Base-by-base conservation (phyloP, 1,140 invertebrate genomes). In the Charaxes varanes region DNA sequence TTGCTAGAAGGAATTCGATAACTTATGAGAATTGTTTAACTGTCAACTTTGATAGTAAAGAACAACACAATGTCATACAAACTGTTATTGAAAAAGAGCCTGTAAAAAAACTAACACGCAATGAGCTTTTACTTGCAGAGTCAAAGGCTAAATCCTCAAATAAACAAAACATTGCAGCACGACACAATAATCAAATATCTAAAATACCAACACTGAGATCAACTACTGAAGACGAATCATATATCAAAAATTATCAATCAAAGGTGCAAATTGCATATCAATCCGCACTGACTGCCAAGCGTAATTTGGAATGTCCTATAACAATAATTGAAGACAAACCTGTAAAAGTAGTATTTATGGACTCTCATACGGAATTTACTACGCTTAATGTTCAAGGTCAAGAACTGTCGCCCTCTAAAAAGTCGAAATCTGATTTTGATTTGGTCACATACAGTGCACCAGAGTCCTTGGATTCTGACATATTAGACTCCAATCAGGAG, bases 221-320 rank as follows among this genome's bases (percentile, higher is more conserved):
- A 7, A 28, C 33, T 2, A 43, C 42, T 16, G 57, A 53, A 11
- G 64, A 68, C 17, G 64, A 80, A 6, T 34, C 51, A 6, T 59
- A 41, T 22, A 64, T 58, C 24, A 79, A 77, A 49, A 73, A 67
- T 35, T 72, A 69, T 44, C 74, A 73, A 33, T 77, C 78, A n/a
- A 80, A 76, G 54, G 45, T 83, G 22, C 72, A 83, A 56, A 60
- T 73, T 28, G 79, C 76, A 13, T 80, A 83, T 50, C 77, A 83
- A 18, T 60, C 63, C 22, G 73, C 61, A 14, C 35, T 83, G 18
- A 71, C 72, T 2, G 72, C 67, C 1, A 81, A 83, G 48, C 62
- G 61, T 6, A 69, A 76, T 33, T 55, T 67, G 22, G 71, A 76
- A 46, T 55, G 55, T 24, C 70, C 72, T 4, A 67, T 83, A 19